phyloP scores from a whole-genome alignment of 1,140 invertebrate species.

The Camponotus pennsylvanicus region DNA sequence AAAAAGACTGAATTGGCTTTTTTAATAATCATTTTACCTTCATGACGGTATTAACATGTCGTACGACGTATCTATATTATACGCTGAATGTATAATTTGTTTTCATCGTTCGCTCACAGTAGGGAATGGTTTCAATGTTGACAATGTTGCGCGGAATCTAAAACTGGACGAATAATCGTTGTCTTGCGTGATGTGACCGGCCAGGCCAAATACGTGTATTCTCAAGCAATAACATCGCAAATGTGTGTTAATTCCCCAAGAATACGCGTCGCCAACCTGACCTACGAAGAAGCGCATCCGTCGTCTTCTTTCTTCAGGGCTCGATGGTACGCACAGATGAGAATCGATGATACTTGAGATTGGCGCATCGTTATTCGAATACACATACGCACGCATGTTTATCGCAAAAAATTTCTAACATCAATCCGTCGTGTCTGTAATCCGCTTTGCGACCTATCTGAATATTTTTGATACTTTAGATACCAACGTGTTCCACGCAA shows the following conservation, averaged over 20 bases:
- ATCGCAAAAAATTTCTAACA: not conserved
- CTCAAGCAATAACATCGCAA: slow-evolving; percentile 98
- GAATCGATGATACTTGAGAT: not conserved
- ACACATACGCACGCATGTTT: not conserved
- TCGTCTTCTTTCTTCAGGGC: slow-evolving; percentile 34
- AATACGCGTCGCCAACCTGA: slow-evolving; percentile 96
- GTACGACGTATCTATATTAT: not conserved
- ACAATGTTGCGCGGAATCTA: slow-evolving; percentile 15
- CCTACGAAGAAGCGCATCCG: slow-evolving; percentile 66
- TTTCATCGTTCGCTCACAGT: not conserved
- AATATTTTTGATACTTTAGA: slow-evolving; percentile 7
- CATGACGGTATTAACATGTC: not conserved
- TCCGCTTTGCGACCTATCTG: slow-evolving; percentile 29
- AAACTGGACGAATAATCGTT: not conserved
- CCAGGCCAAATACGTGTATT: slow-evolving; percentile 96
- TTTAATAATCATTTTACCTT: not conserved
- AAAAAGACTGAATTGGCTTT: too few species aligned
- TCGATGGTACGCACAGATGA: too few species aligned
- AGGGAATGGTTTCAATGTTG: not conserved
- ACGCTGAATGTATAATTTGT: not conserved
- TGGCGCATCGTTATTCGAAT: not conserved
- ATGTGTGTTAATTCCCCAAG: slow-evolving; percentile 98
- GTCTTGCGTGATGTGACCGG: slow-evolving; percentile 76
- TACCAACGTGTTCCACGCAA: not conserved
- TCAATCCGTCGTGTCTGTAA: slow-evolving; percentile 4